These are phyloP conservation scores for Aratinga solstitialis DNA, from an alignment of 2,797 vertebrate genomes.

Conservation along the genomic window DNA sequence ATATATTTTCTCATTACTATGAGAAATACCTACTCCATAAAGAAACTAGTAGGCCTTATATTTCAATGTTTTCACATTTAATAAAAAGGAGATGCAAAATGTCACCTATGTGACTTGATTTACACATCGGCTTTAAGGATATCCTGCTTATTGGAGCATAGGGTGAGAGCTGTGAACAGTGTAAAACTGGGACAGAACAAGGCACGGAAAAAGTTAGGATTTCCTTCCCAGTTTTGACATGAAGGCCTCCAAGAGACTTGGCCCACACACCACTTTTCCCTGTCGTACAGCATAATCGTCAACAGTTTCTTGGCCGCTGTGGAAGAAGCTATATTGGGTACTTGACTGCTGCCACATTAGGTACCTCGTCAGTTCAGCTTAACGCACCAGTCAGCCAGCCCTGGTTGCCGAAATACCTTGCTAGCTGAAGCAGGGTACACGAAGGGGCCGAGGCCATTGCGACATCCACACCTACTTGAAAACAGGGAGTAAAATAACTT, in stretches of 20 bases:
- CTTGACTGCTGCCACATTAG: fast-evolving
- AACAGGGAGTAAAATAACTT: not conserved
- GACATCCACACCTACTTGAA: not conserved
- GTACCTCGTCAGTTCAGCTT: not conserved
- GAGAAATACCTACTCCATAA: not conserved
- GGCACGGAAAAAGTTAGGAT: not conserved
- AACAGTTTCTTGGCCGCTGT: not conserved
- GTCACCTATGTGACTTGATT: not conserved
- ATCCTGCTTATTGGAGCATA: fast-evolving
- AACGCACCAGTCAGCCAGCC: fast-evolving
- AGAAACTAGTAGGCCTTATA: not conserved
- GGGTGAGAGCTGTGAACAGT: not conserved
- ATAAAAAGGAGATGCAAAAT: not conserved
- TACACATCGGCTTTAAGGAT: not conserved
- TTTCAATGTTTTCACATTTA: not conserved
- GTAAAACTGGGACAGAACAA: not conserved
- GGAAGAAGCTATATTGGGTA: not conserved
- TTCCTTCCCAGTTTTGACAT: not conserved
- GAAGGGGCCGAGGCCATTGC: fast-evolving
- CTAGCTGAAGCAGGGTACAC: not conserved
- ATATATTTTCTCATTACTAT: not conserved
- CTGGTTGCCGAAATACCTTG: fast-evolving
- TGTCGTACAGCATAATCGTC: not conserved
- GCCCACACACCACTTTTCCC: not conserved
- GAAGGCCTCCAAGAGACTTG: not conserved